Conservation (phyloP, 2,888 invertebrate species). For the Orchestes rusci region DNA sequence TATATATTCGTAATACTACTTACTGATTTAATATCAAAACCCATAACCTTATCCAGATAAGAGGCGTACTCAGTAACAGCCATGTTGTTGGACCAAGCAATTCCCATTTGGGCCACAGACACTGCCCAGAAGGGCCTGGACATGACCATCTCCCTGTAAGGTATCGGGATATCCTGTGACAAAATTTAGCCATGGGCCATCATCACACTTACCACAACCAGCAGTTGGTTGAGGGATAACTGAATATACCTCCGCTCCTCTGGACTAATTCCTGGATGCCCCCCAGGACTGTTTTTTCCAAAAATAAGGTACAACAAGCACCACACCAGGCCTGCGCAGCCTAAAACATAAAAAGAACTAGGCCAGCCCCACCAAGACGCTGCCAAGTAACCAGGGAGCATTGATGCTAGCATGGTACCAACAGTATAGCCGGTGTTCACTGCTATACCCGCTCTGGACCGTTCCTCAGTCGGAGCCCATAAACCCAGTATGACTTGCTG, state of each 20-base stretch:
- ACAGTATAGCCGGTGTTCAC: conserved; percentile 49
- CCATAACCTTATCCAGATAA: conserved; percentile 18
- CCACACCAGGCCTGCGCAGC: conserved; percentile 54
- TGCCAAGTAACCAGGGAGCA: conserved; percentile 62
- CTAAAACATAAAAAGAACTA: conserved; percentile 66
- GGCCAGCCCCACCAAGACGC: conserved; percentile 65
- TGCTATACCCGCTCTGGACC: conserved; percentile 60
- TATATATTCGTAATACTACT: background rate
- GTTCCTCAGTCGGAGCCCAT: conserved; percentile 63
- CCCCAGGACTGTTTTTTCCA: conserved; percentile 57
- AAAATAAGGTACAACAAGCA: conserved; percentile 50
- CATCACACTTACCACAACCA: conserved; percentile 8
- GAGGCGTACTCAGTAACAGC: conserved; percentile 15
- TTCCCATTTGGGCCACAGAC: conserved; percentile 13
- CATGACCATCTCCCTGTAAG: conserved; percentile 12
- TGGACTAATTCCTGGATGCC: conserved; percentile 50
- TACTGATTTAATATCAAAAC: conserved; percentile 17
- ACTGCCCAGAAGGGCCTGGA: conserved; percentile 14
- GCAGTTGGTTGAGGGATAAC: conserved; percentile 15
- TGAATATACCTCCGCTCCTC: conserved; percentile 58
- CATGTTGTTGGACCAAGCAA: conserved; percentile 15
- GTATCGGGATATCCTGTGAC: conserved; percentile 15
- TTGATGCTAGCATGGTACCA: conserved; percentile 64
- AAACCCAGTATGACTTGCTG: conserved; percentile 64
- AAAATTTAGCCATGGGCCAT: background rate